These are phyloP conservation scores for Spilarctia lutea DNA, from an alignment of 2,888 invertebrate genomes.

Conservation along the genomic window DNA sequence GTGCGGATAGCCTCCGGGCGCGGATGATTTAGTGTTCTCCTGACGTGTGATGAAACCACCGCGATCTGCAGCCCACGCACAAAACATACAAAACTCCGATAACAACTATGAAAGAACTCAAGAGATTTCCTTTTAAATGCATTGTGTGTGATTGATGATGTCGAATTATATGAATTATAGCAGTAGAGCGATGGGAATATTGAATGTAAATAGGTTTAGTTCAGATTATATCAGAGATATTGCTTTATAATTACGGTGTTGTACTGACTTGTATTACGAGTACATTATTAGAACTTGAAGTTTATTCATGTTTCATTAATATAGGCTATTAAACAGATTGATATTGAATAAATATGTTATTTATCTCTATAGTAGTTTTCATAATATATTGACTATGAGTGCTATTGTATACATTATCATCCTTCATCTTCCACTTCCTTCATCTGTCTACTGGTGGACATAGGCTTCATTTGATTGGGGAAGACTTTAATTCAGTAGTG, in stretches of 20 bases:
- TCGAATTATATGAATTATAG: conserved; percentile 19
- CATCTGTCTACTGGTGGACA: no score
- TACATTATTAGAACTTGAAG: no score
- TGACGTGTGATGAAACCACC: conserved; percentile 50
- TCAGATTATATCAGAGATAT: not conserved
- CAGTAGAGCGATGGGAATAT: conserved; percentile 3
- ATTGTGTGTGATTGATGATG: conserved; percentile 41
- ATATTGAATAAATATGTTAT: no score
- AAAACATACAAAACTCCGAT: conserved; percentile 43
- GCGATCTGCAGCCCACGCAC: conserved; percentile 35
- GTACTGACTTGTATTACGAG: not conserved
- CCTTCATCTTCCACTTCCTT: no score
- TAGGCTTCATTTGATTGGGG: no score
- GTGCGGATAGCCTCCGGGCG: conserved; percentile 49
- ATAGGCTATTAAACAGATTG: no score
- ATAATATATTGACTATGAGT: no score
- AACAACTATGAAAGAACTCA: conserved; percentile 40
- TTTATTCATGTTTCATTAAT: no score
- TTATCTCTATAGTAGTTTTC: no score
- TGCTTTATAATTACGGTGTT: conserved; percentile 7
- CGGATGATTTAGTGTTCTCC: conserved; percentile 52
- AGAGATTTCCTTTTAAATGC: conserved; percentile 33
- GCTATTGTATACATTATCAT: no score
- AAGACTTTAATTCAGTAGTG: no score
- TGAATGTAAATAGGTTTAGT: conserved; percentile 1